Evolutionary conservation across 2,797 vertebrate genomes (phyloP).

Genomic region (Aulostomus chinensis): DNA sequence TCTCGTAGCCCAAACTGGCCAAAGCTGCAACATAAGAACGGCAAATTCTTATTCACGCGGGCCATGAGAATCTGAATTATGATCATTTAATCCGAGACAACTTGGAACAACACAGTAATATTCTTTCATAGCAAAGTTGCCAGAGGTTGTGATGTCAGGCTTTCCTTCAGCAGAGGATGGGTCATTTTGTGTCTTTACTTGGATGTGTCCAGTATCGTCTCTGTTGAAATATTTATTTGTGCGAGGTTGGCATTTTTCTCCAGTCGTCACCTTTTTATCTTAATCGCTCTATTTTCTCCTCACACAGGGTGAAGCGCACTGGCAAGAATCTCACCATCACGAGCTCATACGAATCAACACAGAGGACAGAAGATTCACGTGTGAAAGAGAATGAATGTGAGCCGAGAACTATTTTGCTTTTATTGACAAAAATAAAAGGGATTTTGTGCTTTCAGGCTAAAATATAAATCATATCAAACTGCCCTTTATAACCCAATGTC

Average conservation of each 20-base stretch:
- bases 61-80: neutral
- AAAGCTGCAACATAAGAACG: constrained; percentile 80
- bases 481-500: too few species aligned
- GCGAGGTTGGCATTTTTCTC: constrained; percentile 6
- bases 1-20: constrained; percentile 96
- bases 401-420: too few species aligned
- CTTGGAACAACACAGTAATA: too few species aligned
- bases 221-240: constrained; percentile 4
- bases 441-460: too few species aligned
- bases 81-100: too few species aligned
- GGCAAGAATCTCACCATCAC: constrained; percentile 22
- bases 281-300: constrained; percentile 8
- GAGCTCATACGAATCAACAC: constrained; percentile 23
- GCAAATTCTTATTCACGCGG: neutral
- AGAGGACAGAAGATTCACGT: constrained; percentile 22
- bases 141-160: too few species aligned
- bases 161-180: too few species aligned
- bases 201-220: neutral
- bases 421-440: too few species aligned
- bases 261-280: constrained; percentile 9
- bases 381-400: constrained; percentile 24
- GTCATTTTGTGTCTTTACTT: too few species aligned
- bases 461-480: too few species aligned
- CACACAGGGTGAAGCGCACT: constrained; percentile 1
- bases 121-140: too few species aligned